These are phyloP conservation scores for Lycophotia porphyrea DNA, from an alignment of 2,888 invertebrate genomes.

Conservation along the genomic window DNA sequence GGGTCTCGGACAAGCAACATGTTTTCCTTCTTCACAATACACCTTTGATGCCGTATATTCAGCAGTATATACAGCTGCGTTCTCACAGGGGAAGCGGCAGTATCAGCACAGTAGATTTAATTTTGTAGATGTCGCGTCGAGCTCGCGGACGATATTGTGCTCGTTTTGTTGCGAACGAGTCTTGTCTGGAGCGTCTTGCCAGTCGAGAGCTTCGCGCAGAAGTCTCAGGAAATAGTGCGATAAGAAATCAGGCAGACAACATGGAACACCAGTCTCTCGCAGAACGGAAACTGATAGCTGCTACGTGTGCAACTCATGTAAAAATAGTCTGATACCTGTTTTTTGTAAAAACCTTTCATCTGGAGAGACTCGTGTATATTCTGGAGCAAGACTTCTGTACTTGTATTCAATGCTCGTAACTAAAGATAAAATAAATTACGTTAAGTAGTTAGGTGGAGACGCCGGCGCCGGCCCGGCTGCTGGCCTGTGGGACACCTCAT, in stretches of 20 bases:
- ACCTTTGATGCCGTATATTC: neutral
- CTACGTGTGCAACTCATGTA: neutral
- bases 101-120: conserved; percentile 39
- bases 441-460: conserved; percentile 16
- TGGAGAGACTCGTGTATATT: neutral
- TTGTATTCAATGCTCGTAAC: neutral
- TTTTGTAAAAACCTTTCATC: neutral
- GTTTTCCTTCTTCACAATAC: neutral
- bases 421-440: conserved; percentile 45
- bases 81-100: neutral
- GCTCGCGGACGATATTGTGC: neutral
- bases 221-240: neutral
- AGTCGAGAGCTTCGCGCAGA: conserved; percentile 1
- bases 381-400: conserved; percentile 6
- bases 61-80: neutral
- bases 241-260: neutral
- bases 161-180: conserved; percentile 4
- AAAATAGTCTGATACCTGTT: neutral
- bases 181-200: conserved; percentile 3
- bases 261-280: neutral
- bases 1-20: neutral
- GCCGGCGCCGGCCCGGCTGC: conserved; percentile 19
- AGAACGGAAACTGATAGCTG: neutral
- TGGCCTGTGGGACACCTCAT: conserved; percentile 38
- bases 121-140: conserved; percentile 28